Percentiles rank a stretch among this genome's conserved stretches.
Conservation (phyloP, 2,113 vertebrate genomes). For the Ammodytes dubius region DNA sequence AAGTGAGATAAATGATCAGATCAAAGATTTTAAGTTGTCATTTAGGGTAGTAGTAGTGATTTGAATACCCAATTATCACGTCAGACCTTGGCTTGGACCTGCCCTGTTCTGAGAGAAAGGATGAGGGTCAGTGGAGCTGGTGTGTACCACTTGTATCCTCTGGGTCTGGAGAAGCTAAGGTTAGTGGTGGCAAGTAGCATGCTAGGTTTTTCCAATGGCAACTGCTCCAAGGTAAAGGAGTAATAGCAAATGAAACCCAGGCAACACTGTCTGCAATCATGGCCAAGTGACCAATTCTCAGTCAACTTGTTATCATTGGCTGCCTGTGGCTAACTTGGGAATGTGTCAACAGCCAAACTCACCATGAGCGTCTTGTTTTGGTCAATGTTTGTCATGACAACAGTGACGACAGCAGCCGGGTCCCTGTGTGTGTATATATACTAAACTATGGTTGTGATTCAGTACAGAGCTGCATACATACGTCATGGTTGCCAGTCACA, state of each 20-base stretch:
- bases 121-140: conserved; percentile 35
- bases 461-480: conserved; percentile 18
- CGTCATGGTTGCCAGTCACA: not conserved
- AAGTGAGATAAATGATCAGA: not conserved
- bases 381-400: conserved; percentile 49
- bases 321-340: conserved; percentile 6
- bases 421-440: too few relatives aligned
- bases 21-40: not conserved
- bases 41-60: too few relatives aligned
- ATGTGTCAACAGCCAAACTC: conserved; percentile 43
- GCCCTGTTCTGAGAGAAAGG: not conserved
- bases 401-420: conserved; percentile 37
- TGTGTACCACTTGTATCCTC: conserved; percentile 49
- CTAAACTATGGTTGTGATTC: conserved; percentile 23
- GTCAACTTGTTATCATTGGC: not conserved
- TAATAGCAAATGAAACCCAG: conserved; percentile 67
- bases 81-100: not conserved
- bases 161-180: conserved; percentile 23
- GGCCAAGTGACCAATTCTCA: conserved; percentile 32
- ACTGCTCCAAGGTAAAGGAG: conserved; percentile 55
- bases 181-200: conserved; percentile 60
- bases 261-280: conserved; percentile 56
- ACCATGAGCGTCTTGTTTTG: conserved; percentile 60
- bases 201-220: conserved; percentile 58
- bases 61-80: too few relatives aligned